phyloP scores from a whole-genome alignment of 35 echinoderm and acorn worm species.

The Lytechinus pictus region DNA sequence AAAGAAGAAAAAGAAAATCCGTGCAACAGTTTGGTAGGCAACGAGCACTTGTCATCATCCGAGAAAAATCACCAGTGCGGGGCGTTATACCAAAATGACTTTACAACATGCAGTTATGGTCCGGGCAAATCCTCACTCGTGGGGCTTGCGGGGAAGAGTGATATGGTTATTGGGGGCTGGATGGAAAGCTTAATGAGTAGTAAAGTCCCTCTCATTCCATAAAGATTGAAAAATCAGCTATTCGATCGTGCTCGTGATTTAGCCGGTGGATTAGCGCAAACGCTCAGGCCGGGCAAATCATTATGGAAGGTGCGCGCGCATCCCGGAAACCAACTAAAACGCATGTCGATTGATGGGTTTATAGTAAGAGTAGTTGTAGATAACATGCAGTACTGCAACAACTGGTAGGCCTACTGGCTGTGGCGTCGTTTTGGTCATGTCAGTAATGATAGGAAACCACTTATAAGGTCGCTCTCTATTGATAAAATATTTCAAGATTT shows the following conservation, averaged over 20 bases:
- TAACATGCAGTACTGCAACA: not conserved
- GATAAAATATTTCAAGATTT: no score
- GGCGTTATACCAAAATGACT: not conserved
- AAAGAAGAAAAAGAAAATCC: not conserved
- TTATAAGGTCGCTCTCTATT: not conserved
- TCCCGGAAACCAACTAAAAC: not conserved
- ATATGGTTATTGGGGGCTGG: not conserved
- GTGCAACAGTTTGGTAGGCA: not conserved
- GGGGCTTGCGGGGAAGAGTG: not conserved
- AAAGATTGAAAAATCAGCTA: constrained; percentile 7
- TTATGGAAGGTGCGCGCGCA: not conserved
- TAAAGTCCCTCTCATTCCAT: not conserved
- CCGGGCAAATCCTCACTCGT: not conserved
- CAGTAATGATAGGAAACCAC: not conserved
- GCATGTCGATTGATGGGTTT: not conserved
- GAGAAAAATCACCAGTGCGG: not conserved
- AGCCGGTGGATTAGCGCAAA: not conserved
- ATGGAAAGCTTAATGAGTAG: not conserved
- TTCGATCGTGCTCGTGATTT: not conserved
- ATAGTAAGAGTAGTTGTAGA: not conserved
- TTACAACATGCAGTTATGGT: not conserved
- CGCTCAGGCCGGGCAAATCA: not conserved
- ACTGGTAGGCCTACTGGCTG: not conserved
- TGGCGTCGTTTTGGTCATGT: not conserved
- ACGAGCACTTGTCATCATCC: not conserved